phyloP scores from a whole-genome alignment of 1,140 invertebrate species.

The Scaptomyza hsui region DNA sequence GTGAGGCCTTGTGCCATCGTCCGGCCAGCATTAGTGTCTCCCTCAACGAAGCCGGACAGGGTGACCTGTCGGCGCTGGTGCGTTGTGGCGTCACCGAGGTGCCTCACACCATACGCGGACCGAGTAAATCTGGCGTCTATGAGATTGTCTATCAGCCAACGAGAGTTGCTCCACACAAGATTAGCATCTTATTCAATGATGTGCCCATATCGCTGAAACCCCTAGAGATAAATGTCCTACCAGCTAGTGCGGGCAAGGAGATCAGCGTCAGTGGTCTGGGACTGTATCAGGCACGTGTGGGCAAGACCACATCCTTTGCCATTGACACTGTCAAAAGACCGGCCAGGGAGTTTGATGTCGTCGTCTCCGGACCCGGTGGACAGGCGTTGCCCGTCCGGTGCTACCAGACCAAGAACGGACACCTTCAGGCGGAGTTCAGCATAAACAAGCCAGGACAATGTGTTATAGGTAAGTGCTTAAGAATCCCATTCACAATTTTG shows the following conservation, averaged over 20 bases:
- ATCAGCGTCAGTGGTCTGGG: constrained; percentile 88
- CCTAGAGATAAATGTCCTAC: constrained; percentile 85
- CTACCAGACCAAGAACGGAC: constrained; percentile 97
- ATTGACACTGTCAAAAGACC: constrained; percentile 94
- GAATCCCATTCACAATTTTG: background rate
- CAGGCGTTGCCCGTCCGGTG: constrained; percentile 96
- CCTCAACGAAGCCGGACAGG: constrained; percentile 91
- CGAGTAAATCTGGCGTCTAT: constrained; percentile 88
- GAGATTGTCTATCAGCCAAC: constrained; percentile 94
- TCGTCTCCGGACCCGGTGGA: constrained; percentile 94
- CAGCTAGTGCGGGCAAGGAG: constrained; percentile 88
- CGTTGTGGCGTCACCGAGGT: constrained; percentile 92
- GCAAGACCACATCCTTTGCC: constrained; percentile 92
- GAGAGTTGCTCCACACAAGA: constrained; percentile 91
- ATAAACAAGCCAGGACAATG: constrained; percentile 90
- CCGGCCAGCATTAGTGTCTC: constrained; percentile 89
- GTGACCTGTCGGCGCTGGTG: constrained; percentile 91
- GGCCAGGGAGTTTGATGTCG: constrained; percentile 95
- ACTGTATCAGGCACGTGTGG: constrained; percentile 92
- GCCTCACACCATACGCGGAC: constrained; percentile 90
- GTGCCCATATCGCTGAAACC: constrained; percentile 87
- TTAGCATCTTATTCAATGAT: constrained; percentile 92
- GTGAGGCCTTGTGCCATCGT: constrained; percentile 92
- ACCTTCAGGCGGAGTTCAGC: constrained; percentile 95
- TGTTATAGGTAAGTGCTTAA: constrained; percentile 85